Percentiles rank a stretch among this genome's conserved stretches.
phyloP scores from a whole-genome alignment of 2,888 invertebrate genomes.

The Pocota personata region DNA sequence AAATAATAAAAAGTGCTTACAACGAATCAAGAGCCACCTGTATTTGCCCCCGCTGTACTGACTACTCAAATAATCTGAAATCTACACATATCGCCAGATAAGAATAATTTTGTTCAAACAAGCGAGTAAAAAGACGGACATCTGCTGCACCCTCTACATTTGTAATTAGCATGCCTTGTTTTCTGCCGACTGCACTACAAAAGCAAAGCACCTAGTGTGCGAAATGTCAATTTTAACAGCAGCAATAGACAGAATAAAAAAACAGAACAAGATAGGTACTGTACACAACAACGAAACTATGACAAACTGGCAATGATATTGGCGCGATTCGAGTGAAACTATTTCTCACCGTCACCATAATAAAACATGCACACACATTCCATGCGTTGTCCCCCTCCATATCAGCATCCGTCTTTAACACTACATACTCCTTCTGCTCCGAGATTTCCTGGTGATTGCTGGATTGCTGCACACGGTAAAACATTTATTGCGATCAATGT shows the following conservation, averaged over 20 bases:
- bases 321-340: conserved; percentile 69
- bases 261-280: conserved; percentile 55
- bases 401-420: conserved; percentile 58
- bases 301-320: conserved; percentile 70
- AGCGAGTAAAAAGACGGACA: conserved; percentile 41
- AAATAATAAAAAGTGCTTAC: conserved; percentile 1
- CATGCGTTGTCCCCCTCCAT: conserved; percentile 42
- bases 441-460: conserved; percentile 71
- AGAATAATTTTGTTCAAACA: conserved; percentile 34
- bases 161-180: conserved; percentile 69
- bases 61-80: neutral
- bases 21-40: conserved; percentile 24
- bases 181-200: conserved; percentile 47
- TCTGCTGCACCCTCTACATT: conserved; percentile 67
- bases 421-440: conserved; percentile 55
- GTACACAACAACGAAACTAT: conserved; percentile 61
- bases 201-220: conserved; percentile 48
- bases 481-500: conserved; percentile 58
- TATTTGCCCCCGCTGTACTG: neutral
- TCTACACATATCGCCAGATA: conserved; percentile 27
- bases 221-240: conserved; percentile 63
- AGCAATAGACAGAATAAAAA: conserved; percentile 36
- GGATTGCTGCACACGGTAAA: conserved; percentile 48
- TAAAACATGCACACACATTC: conserved; percentile 70
- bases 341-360: conserved; percentile 71